Conservation (phyloP, 2,113 vertebrate genomes). For the Morone chrysops region DNA sequence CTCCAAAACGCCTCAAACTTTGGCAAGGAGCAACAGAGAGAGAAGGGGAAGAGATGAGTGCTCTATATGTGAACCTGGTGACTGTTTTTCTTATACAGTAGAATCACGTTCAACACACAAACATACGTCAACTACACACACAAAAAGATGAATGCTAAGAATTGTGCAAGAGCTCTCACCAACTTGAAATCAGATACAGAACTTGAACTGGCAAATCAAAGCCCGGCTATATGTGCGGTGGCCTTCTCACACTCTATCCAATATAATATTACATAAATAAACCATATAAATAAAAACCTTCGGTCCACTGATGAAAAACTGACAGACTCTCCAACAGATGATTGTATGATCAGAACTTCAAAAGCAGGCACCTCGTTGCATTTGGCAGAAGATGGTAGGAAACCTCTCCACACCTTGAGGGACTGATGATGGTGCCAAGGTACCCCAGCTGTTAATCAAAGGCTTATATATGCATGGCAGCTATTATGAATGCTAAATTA, state of each 20-base stretch:
- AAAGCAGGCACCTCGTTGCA: constrained; percentile 57
- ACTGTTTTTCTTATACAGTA: neutral
- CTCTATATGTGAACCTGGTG: constrained; percentile 20
- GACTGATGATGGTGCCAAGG: constrained; percentile 45
- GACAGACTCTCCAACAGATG: constrained; percentile 50
- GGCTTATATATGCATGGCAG: constrained; percentile 65
- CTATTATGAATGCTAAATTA: constrained; percentile 64
- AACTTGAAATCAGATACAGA: neutral
- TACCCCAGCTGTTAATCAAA: constrained; percentile 71
- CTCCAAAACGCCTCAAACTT: constrained; percentile 46
- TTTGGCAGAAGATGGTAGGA: constrained; percentile 59
- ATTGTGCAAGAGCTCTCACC: neutral
- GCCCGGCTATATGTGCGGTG: neutral
- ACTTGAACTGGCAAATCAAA: neutral
- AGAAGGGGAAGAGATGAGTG: neutral
- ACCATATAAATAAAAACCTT: constrained; percentile 30
- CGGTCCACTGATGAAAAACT: constrained; percentile 12
- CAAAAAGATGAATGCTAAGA: neutral
- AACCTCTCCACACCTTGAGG: constrained; percentile 61
- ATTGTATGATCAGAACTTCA: constrained; percentile 65
- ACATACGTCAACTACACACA: neutral
- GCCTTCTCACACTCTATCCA: neutral
- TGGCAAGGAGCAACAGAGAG: constrained; percentile 28
- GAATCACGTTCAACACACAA: constrained; percentile 9
- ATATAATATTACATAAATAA: constrained; percentile 9